Conservation (phyloP, 2,113 vertebrate species). For the Telmatochromis brichardi region DNA sequence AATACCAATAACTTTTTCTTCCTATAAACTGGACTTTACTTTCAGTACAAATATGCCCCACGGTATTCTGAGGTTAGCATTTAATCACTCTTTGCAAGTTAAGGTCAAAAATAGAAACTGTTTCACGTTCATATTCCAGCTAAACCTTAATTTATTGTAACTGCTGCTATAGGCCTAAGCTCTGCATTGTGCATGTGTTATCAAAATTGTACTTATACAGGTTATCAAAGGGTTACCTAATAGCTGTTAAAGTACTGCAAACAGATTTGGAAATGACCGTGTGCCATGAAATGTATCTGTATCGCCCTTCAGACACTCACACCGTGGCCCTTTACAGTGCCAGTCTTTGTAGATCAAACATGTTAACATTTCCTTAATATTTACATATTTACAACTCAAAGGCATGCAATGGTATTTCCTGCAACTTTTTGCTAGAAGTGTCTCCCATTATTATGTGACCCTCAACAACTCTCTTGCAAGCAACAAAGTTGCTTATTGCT, state of each 20-base stretch:
- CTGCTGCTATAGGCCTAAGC: background rate
- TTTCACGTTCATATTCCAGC: background rate
- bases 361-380: background rate
- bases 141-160: accelerated
- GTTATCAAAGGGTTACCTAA: background rate
- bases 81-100: background rate
- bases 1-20: background rate
- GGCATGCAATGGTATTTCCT: background rate
- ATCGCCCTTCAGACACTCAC: background rate
- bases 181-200: background rate
- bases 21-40: background rate
- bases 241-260: background rate
- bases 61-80: background rate
- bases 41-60: background rate
- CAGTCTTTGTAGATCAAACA: background rate
- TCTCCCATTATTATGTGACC: background rate
- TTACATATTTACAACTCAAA: background rate
- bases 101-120: background rate
- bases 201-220: background rate
- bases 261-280: background rate
- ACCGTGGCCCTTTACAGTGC: background rate
- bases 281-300: background rate
- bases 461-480: accelerated
- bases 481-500: background rate
- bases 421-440: background rate